Evolutionary conservation across 2,888 invertebrate genomes (phyloP), one percentile per base, ranked within the genome.

Genomic region (Aspidiotus rigidus): DNA sequence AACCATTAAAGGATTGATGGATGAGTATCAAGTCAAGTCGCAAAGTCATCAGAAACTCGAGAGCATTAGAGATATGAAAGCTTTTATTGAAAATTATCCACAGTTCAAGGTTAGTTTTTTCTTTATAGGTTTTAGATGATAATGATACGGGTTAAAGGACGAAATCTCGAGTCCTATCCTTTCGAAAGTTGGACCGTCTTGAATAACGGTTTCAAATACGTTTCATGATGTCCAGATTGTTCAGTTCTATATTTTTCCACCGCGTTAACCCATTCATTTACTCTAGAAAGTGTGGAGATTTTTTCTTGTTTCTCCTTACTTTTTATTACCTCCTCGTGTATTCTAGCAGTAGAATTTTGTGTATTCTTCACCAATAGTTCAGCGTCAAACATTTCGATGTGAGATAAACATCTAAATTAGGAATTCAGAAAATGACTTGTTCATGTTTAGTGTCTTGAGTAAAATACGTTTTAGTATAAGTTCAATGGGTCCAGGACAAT

Each of bases 31-130:
- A 79, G 87, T 85, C 75, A 94, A 95, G 79, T 93, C 95, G 3
- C 91, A 97, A 78, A 92, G 90, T 75, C 94, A 97, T 75, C 90
- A 95, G 77, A 95, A 96, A 81, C 90, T 99, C 2, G 98, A 99
- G 81, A 95, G 94, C 75, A 98, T 99, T 75, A 85, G 90, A 0
- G 99, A 99, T 78, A 98, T 99, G 98, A 99, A 99, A 81, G 89
- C 86, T 76, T 98, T 98, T 78, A 93, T 99, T 0, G 98, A 99
- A 78, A 89, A 90, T 13, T 99, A 99, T 81, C 99, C 99, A 0
- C 88, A 97, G 74, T 99, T 99, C 77, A 97, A 96, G 80, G 84
- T 84, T 75, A 73, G 41, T 49, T 6, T 16, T 55, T 11, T 57
- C 15, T 5, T 5, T 53, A 53, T 53, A n/a, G 28, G 1, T 28